Conservation (phyloP, 2,888 invertebrate genomes). For the Agonopterix subpropinquella region DNA sequence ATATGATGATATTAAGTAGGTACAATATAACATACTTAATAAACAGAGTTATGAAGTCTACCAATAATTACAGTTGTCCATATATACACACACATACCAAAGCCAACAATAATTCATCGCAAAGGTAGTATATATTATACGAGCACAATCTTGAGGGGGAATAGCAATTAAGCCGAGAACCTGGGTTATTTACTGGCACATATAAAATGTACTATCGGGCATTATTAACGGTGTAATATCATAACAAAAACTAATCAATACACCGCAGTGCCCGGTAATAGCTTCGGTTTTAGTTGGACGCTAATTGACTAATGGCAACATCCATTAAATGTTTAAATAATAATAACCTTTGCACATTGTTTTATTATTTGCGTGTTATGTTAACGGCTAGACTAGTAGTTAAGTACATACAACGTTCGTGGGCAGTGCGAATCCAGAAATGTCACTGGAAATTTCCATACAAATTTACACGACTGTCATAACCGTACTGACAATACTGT, state of each 20-base stretch:
- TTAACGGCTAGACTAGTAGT: too few species aligned
- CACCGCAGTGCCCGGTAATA: background rate
- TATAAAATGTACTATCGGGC: constrained; percentile 28
- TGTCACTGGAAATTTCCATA: too few species aligned
- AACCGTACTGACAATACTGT: too few species aligned
- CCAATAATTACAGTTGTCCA: constrained; percentile 27
- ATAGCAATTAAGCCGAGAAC: constrained; percentile 48
- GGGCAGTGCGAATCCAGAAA: too few species aligned
- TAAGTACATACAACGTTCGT: too few species aligned
- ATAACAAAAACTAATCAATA: constrained; percentile 21
- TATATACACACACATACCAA: constrained; percentile 29
- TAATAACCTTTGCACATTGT: background rate
- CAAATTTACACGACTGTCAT: too few species aligned
- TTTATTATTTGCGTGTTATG: too few species aligned
- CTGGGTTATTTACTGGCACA: constrained; percentile 46
- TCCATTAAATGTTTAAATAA: background rate
- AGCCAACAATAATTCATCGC: constrained; percentile 43
- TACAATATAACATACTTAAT: too few species aligned
- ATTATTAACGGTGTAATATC: constrained; percentile 25
- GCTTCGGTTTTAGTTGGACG: constrained; percentile 5
- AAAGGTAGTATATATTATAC: constrained; percentile 47
- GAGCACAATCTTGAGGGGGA: constrained; percentile 43
- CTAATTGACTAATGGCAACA: constrained; percentile 15
- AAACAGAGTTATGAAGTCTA: background rate
- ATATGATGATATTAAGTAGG: too few species aligned